Conservation (phyloP, 2,888 invertebrate species). For the Athalia rosae region DNA sequence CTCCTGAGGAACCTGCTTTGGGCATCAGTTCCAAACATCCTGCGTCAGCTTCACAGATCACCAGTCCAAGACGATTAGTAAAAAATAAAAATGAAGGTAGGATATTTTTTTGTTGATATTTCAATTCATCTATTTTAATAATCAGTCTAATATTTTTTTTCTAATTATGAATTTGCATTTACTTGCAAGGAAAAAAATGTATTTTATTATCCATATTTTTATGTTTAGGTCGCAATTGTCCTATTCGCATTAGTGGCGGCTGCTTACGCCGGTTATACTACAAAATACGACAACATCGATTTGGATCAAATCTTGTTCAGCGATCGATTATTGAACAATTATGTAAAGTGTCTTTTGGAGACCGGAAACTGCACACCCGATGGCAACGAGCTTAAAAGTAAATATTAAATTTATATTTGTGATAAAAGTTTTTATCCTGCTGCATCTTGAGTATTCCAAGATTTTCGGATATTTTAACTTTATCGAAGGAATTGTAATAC, state of each 20-base stretch:
- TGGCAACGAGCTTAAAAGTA: constrained; percentile 83
- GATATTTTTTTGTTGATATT: too few relatives aligned
- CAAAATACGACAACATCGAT: constrained; percentile 82
- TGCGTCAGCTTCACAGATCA: too few relatives aligned
- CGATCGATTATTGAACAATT: constrained; percentile 79
- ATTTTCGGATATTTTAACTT: too few relatives aligned
- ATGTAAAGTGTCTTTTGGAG: constrained; percentile 81
- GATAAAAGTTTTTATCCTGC: background rate
- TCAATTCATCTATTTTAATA: too few relatives aligned
- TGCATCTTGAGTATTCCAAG: too few relatives aligned
- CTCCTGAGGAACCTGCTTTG: too few relatives aligned
- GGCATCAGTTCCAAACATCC: too few relatives aligned
- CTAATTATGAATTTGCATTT: too few relatives aligned
- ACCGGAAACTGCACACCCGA: constrained; percentile 81
- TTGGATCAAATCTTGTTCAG: constrained; percentile 80
- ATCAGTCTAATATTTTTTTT: too few relatives aligned
- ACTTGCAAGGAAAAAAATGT: too few relatives aligned
- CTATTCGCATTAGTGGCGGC: constrained; percentile 60
- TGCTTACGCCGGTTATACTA: constrained; percentile 75
- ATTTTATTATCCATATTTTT: background rate
- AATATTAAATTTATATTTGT: constrained; percentile 62
- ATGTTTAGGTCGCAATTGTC: constrained; percentile 58
- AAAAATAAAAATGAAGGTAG: too few relatives aligned
- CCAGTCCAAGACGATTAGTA: too few relatives aligned
- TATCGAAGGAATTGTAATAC: background rate